Evolutionary conservation across 1,140 invertebrate genomes (phyloP), one percentile per base, ranked within the genome.

Genomic region (Drosophila willistoni): DNA sequence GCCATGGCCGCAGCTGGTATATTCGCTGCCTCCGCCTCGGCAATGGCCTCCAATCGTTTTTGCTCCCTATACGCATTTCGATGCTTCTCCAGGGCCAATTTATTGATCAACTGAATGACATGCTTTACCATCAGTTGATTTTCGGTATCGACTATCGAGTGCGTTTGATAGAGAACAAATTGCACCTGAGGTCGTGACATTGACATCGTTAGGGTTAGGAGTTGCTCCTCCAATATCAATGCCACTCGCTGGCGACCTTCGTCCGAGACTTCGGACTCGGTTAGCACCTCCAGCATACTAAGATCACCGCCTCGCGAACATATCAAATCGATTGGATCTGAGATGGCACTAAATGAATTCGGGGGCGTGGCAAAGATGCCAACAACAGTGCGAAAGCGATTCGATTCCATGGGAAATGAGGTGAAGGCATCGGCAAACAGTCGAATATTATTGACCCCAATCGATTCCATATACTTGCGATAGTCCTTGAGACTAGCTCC

Each of bases 321-420:
- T 36, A 95, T 95, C 54, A 96, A 91, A 79, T 96, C 96, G 5
- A 96, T 96, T 1, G 96, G 94, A 90, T 96, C 95, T 0, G 93
- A 93, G 7, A 96, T 94, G 2, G 95, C 95, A 0, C 95, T 96
- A 76, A 96, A 96, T 1, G 95, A 96, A 78, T 95, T 96, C 0
- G 95, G 95, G 0, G 96, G 96, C 1, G 95, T 95, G 3, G 95
- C 96, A 70, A 96, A 92, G 3, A 95, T 94, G 0, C 95, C 95
- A 0, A 96, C 95, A 0, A 95, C 95, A 17, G 94, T 94, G 66
- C 96, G 94, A 71, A 96, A 93, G 3, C 93, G 93, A 60, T 91
- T 90, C 6, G 94, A 93, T 29, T 93, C 90, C 7, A 94, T 93
- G 19, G 93, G 93, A n/a, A 94, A 93, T 56, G 94, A 94, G 61